These are phyloP conservation scores for Drosophila borborema DNA, from an alignment of 2,888 invertebrate genomes.

Conservation along the genomic window DNA sequence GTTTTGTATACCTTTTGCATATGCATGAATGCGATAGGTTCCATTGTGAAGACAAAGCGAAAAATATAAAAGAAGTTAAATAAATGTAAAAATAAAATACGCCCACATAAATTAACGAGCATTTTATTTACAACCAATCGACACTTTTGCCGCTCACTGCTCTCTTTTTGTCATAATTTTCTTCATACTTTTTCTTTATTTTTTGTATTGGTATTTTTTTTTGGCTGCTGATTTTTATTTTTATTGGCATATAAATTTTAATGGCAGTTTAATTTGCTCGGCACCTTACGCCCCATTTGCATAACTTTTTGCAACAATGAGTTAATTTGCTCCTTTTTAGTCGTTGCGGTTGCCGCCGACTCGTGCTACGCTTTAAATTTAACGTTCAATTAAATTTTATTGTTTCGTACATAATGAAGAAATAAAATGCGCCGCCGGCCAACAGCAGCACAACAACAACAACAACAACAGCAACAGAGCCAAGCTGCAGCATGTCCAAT, in stretches of 20 bases:
- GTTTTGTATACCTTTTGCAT: conserved; percentile 3
- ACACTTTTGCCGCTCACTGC: conserved; percentile 53
- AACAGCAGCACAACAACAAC: conserved; percentile 23
- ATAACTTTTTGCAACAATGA: conserved; percentile 67
- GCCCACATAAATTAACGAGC: conserved; percentile 67
- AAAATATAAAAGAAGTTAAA: background rate
- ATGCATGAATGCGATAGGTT: conserved; percentile 14
- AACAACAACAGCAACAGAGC: conserved; percentile 2
- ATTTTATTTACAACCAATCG: conserved; percentile 62
- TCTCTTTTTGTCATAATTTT: conserved; percentile 17
- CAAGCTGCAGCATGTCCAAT: conserved; percentile 44
- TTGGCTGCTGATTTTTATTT: conserved; percentile 36
- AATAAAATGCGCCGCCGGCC: conserved; percentile 66
- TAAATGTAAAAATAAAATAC: conserved; percentile 34
- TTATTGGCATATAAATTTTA: conserved; percentile 63
- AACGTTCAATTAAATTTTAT: conserved; percentile 75
- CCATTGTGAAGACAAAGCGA: conserved; percentile 5
- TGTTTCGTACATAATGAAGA: conserved; percentile 73
- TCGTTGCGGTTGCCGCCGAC: conserved; percentile 28
- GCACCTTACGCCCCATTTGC: conserved; percentile 67
- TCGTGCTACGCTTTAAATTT: conserved; percentile 74
- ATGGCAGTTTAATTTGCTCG: conserved; percentile 65
- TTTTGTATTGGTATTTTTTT: conserved; percentile 1
- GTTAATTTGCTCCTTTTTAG: conserved; percentile 65
- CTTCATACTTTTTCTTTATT: background rate